Base-by-base conservation (phyloP, 2,888 invertebrate species). In the Eulithis prunata region DNA sequence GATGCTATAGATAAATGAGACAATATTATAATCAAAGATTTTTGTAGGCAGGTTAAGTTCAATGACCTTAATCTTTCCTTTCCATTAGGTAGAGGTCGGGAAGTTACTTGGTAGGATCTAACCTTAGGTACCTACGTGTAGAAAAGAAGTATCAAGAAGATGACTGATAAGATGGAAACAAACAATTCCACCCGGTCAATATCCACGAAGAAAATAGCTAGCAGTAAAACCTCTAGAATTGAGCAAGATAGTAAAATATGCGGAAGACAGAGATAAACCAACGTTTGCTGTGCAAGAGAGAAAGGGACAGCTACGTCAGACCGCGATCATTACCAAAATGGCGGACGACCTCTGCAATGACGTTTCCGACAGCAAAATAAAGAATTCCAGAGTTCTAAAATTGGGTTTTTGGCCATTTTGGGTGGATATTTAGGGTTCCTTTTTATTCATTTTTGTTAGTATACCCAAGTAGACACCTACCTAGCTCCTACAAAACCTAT, bases 321-420 rank as follows among this genome's bases (percentile, higher is more conserved):
- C 11, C 46, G 49, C 58, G 59, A 46, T 53, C 60, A 55, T 64
- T 49, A 67, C 41, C 64, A 65, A 69, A 61, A 72, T 72, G 71
- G 70, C 68, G 64, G 61, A 51, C 62, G 61, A 62, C 57, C 49
- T 57, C 62, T 45, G 54, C 62, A 66, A 69, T 71, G 70, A 68
- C 64, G 62, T 66, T 65, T 62, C 53, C 43, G 49, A 62, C 41
- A 65, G 60, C 32, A 49, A 64, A 51, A 49, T 12, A 46, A 46
- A 47, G 14, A 56, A 51, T 32, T 43, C 28, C 55, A 21, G 49
- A 62, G 41, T 62, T 62, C 49, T 55, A 55, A 55, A 61, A 54
- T 12, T 12, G 46, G n/a, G n/a, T n/a, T n/a, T n/a, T n/a, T n/a
- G n/a, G n/a, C n/a, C 57, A 14, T 38, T 14, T 38, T n/a, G 52